These are phyloP conservation scores for Chydorus sphaericus DNA, from an alignment of 2,888 invertebrate genomes.

Conservation along the genomic window DNA sequence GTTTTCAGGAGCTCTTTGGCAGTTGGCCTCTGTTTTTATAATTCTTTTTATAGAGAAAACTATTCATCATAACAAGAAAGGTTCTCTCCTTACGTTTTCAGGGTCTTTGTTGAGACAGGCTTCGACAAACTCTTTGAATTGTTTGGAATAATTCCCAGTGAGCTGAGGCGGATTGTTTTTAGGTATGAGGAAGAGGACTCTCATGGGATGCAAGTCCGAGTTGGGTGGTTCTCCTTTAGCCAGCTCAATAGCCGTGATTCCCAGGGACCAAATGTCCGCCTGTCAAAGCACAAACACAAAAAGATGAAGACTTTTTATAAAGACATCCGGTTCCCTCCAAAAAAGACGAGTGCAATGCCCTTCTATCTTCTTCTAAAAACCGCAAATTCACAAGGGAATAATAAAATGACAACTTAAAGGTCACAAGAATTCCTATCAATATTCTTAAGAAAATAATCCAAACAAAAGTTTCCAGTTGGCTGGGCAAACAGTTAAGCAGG, in stretches of 20 bases:
- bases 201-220: conserved; percentile 90
- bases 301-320: too few species aligned
- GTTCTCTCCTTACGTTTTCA: conserved; percentile 66
- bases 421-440: too few species aligned
- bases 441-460: not conserved
- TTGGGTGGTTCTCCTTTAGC: conserved; percentile 98
- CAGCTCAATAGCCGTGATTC: conserved; percentile 90
- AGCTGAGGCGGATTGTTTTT: conserved; percentile 91
- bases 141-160: conserved; percentile 77
- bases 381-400: too few species aligned
- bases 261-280: conserved; percentile 95
- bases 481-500: not conserved
- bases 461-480: not conserved
- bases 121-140: conserved; percentile 93
- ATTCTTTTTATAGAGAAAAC: too few species aligned
- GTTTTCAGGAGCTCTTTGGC: conserved; percentile 94
- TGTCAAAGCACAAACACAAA: conserved; percentile 25
- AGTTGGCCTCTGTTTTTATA: conserved; percentile 77
- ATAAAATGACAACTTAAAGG: too few species aligned
- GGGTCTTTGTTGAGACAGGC: conserved; percentile 98
- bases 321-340: too few species aligned
- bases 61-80: conserved; percentile 25
- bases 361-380: too few species aligned
- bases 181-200: conserved; percentile 87
- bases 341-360: too few species aligned